A percentile compares a stretch with the other conserved stretches of the same genome.
These are phyloP conservation scores for Spongia lamella DNA, from an alignment of 37 sponge, comb jelly and placozoan species.

Conservation along the genomic window DNA sequence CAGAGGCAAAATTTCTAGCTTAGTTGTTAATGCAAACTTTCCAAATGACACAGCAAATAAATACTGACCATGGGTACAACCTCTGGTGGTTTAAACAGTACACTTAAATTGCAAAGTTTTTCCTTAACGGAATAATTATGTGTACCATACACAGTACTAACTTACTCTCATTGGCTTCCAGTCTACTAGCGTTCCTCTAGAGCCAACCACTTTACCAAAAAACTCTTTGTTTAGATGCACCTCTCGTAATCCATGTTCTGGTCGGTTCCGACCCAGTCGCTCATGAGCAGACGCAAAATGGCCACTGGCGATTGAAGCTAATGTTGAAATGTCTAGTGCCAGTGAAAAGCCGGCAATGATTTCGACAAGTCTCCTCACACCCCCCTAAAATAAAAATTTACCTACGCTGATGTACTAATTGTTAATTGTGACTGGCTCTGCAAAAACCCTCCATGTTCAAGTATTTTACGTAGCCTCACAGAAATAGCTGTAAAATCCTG, in stretches of 20 bases:
- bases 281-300: conserved; percentile 81
- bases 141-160: background rate
- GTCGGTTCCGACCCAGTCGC: conserved; percentile 70
- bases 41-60: too few relatives aligned
- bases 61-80: background rate
- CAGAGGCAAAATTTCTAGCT: too few relatives aligned
- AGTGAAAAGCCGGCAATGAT: conserved; percentile 70
- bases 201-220: conserved; percentile 42
- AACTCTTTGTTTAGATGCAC: conserved; percentile 40
- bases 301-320: conserved; percentile 72
- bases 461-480: background rate
- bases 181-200: conserved; percentile 19
- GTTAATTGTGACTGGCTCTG: background rate
- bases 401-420: background rate
- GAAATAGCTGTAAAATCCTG: too few relatives aligned
- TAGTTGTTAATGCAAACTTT: too few relatives aligned
- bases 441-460: background rate
- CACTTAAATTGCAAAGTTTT: background rate
- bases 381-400: conserved; percentile 37
- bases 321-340: conserved; percentile 63
- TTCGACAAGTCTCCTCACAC: conserved; percentile 49
- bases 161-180: conserved; percentile 43
- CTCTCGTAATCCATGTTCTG: conserved; percentile 53
- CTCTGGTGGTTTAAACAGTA: background rate
- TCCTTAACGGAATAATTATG: too few relatives aligned